phyloP scores from a whole-genome alignment of 64 coral and sea anemone genomes.

The Exaiptasia diaphana region DNA sequence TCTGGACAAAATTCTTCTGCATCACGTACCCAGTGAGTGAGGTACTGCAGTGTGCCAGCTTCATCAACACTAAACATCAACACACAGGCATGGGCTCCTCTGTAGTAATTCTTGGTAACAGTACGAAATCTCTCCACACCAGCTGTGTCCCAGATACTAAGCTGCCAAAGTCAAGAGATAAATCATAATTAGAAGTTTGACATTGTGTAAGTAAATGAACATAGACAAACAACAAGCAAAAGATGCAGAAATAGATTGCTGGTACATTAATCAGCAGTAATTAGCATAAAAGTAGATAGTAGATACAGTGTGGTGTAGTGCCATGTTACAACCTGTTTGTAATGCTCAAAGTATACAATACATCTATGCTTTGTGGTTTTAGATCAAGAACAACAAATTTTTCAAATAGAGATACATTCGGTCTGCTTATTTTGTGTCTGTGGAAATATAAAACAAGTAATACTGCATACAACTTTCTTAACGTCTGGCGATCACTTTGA shows the following conservation, averaged over 20 bases:
- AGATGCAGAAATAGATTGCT: neutral
- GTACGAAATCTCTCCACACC: constrained; percentile 81
- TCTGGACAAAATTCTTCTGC: constrained; percentile 56
- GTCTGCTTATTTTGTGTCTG: too few relatives aligned
- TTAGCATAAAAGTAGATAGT: too few relatives aligned
- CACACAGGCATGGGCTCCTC: constrained; percentile 61
- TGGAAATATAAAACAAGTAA: too few relatives aligned
- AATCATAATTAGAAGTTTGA: neutral
- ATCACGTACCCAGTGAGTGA: constrained; percentile 74
- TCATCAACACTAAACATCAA: constrained; percentile 80
- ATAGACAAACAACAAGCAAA: neutral
- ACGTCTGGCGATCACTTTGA: too few relatives aligned
- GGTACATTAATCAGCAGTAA: too few relatives aligned
- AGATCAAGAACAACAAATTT: too few relatives aligned
- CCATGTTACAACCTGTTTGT: too few relatives aligned
- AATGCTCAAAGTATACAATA: too few relatives aligned
- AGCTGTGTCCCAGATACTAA: constrained; percentile 86
- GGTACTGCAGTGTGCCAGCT: constrained; percentile 43
- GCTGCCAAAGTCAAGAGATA: constrained; percentile 28
- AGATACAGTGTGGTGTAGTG: too few relatives aligned
- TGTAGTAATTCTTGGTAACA: constrained; percentile 82
- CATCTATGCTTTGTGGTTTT: too few relatives aligned
- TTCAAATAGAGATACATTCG: too few relatives aligned
- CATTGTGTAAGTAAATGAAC: neutral
- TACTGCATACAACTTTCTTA: too few relatives aligned